Evolutionary conservation across 2,113 vertebrate species (phyloP), one percentile per base, ranked within the genome.

Genomic region (Dipodomys spectabilis): DNA sequence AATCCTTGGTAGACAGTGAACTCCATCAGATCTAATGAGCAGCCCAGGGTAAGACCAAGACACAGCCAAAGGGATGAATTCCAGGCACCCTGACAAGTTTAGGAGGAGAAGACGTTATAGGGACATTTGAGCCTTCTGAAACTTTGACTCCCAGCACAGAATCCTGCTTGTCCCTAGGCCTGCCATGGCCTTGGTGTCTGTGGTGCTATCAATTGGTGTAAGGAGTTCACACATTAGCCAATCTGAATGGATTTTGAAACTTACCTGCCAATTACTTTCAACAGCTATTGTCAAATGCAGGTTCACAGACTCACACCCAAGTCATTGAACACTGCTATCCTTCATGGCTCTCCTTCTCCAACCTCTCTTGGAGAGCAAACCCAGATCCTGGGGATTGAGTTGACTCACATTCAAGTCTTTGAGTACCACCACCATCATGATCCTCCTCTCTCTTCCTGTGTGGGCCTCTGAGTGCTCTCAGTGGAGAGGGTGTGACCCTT

Each of bases 281-380:
- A 35, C 35, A 84, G 23, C 13, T 44, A 32, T 49, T 53, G 67
- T 39, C 49, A 88, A 75, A 64, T 12, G 12, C 23, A 44, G 62
- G 23, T 0, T 75, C 30, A 28, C 22, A 1, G 39, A 39, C 39
- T 39, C 39, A 39, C 39, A 39, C 15, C 15, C 44, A 19, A 15
- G 1, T 60, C 75, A 22, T n/a, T 69, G 69, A 45, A 12, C 67
- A n/a, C 23, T 30, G 13, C 10, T 1, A 49, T 22, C 6, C 25
- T 3, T 53, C 3, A 5, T 18, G 22, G 15, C 20, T 27, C 8
- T 62, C 3, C 12, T 23, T n/a, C 3, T 16, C 15, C 65, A 2
- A 4, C 6, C 30, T 23, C n/a, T 30, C 78, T 20, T 0, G 18
- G 1, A 28, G 7, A 64, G 39, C 22, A n/a, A 28, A 3, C 19